Evolutionary conservation across 2,888 invertebrate genomes (phyloP), one percentile per base, ranked within the genome.

Genomic region (Rhamnusium bicolor): DNA sequence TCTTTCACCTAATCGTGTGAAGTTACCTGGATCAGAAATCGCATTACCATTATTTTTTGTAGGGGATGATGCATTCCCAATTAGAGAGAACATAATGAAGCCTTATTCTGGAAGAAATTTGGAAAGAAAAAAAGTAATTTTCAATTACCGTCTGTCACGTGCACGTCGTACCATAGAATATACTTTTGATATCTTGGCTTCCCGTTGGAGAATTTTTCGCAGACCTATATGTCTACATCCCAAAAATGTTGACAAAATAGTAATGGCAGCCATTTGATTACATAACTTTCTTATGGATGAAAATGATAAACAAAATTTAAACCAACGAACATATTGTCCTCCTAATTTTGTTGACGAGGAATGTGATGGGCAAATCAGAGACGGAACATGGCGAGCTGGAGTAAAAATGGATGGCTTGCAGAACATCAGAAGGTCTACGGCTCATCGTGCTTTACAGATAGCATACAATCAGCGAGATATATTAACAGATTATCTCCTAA

Each of bases 1-100:
- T 18, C 7, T 73, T 12, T 54, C 67, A 46, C 12, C 29, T 29
- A 12, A n/a, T 18, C 66, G 16, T 14, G 6, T 19, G 10, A 2
- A 46, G 24, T 29, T 73, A 16, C 71, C 71, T 19, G 47, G 24
- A 24, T 53, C 19, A 40, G 14, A 61, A n/a, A 71, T 49, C 12
- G 16, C 14, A 27, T 24, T 60, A n/a, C 62, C 60, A 14, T 40
- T 58, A 58, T 68, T 54, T 62, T 46, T 76, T 10, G 72, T 76
- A 12, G 74, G 65, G 4, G 76, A 76, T 54, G 32, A 66, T 66
- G 72, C 74, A 8, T 76, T 76, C 32, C 76, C 74, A 1, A 21
- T 73, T 8, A 65, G 61, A 47, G 27, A n/a, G 19, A 56, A 68
- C 49, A 71, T 71, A 16, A 69, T 74, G 70, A 14, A 54, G 10